Base-by-base conservation (phyloP, 2,888 invertebrate genomes). In the Mimachlamys varia region DNA sequence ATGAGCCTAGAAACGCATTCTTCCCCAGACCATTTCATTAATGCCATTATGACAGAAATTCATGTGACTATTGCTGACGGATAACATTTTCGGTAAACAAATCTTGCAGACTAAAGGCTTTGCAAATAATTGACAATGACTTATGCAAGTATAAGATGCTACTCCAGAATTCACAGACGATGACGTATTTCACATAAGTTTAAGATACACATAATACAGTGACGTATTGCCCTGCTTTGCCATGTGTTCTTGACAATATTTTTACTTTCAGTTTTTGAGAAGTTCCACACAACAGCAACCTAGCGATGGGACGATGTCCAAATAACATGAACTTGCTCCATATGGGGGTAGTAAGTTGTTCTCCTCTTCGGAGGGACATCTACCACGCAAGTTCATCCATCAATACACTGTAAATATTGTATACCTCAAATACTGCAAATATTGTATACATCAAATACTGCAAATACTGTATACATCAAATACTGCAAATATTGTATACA, bases 251-350 rank as follows among this genome's bases (percentile, higher is more conserved):
- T 27, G 76, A 76, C 27, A 76, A 27, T 76, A 33, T 76, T 76
- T 76, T 76, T 76, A 76, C 76, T 76, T 76, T 76, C 76, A 76
- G 76, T 76, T 76, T 76, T 76, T 76, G 76, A 76, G 76, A 76
- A 22, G 76, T 33, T 33, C 76, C 0, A 7, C 76, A 13, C 33
- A 13, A 76, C 76, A 5, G 76, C 76, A 76, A 15, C 33, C 76
- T 12, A 76, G 76, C 27, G 76, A 76, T 33, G 7, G 27, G 76
- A 76, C 76, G 76, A 76, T 22, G 76, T 76, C 76, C 33, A 0
- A 33, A 33, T 15, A 76, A 76, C 76, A 76, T 76, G 33, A 76
- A 76, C 76, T 76, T 76, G 76, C 76, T 76, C 76, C 7, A 12
- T 27, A 3, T 76, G 76, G 27, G 76, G 2, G 27, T 76, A 76